Base-by-base conservation (phyloP, 2,888 invertebrate species). In the Hofmannophila pseudospretella region DNA sequence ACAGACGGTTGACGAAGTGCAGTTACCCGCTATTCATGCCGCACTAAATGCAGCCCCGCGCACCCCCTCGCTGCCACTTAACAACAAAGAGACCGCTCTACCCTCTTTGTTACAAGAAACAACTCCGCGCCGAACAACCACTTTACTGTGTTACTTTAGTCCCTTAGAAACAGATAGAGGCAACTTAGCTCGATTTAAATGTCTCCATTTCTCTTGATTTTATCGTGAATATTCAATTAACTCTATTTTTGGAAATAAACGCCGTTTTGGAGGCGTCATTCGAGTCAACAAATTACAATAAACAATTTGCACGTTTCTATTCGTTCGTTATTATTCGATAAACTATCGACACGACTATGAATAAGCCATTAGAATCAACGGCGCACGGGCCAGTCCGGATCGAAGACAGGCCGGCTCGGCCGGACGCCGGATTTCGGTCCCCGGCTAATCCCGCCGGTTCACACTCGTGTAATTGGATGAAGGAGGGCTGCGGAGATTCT, bases 91-190 rank as follows among this genome's bases (percentile, higher is more conserved):
- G 75, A 79, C 73, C 75, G 79, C 77, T 79, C 73, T 76, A 76
- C 75, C 74, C 78, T 79, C 85, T 82, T 81, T 82, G 80, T 85
- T 80, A 78, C 66, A 75, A 82, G 77, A 78, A 80, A 81, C 74
- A 77, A 80, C 77, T 78, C 66, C 61, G 58, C 69, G 67, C 49
- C 54, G 54, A 65, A 55, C 70, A 66, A 76, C 71, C 73, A 75
- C 77, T 78, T 76, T 76, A 69, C 35, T 67, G 57, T 65, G 69
- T 68, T 65, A 59, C 67, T 67, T 70, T 61, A 66, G 58, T 57
- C 58, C 50, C 64, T 66, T 59, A 58, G 53, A 61, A 68, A 67
- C 63, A 64, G 63, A 67, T 67, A 63, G 64, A 47, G 55, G 56
- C 60, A 53, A 58, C 56, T 64, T 62, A 47, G 42, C 39, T 44